Evolutionary conservation across 2,888 invertebrate species (phyloP), one percentile per base, ranked within the genome.

Genomic region (Baccha elongata): DNA sequence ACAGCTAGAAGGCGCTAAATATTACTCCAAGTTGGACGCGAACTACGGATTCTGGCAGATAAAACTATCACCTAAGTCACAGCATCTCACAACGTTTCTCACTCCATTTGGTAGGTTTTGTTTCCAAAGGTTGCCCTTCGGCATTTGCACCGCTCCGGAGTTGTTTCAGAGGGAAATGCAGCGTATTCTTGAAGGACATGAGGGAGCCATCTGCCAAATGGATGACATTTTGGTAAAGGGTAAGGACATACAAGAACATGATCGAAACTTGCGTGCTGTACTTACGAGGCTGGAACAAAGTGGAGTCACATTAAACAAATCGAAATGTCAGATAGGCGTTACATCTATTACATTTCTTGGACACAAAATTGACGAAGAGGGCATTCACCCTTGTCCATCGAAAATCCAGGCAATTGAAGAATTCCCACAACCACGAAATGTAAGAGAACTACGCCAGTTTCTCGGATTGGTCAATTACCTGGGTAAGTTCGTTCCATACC

Each of bases 331-430:
- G 6, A 32, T 58, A 13, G 58, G 71, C 0, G 32, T 50, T 7
- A 69, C 23, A 40, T 71, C 71, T 4, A n/a, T 55, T 8, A 71
- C 53, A 6, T 71, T 78, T 42, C 71, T 72, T 1, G 76, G 58
- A 37, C 76, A 71, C 48, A 62, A 44, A 55, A 69, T 64, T 10
- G 64, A 76, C 21, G 44, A 53, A 48, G n/a, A 71, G 13, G 69
- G 69, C 1, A 52, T 69, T 19, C 64, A 65, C 11, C 55, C 48
- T 17, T 55, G 58, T 21, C 21, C 44, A 48, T 71, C 48, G 1
- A 78, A 78, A 42, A 69, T 65, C 19, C 69, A 65, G 69, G 26
- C 55, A 10, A 62, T 69, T 60, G 60, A 71, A 7, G 3, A 71
- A n/a, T 62, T 60, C n/a, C 21, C 42, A 13, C 40, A 42, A 7